A percentile compares a stretch with the other conserved stretches of the same genome.
Evolutionary conservation across 2,888 invertebrate genomes (phyloP).

Genomic region (Plagodis dolabraria): DNA sequence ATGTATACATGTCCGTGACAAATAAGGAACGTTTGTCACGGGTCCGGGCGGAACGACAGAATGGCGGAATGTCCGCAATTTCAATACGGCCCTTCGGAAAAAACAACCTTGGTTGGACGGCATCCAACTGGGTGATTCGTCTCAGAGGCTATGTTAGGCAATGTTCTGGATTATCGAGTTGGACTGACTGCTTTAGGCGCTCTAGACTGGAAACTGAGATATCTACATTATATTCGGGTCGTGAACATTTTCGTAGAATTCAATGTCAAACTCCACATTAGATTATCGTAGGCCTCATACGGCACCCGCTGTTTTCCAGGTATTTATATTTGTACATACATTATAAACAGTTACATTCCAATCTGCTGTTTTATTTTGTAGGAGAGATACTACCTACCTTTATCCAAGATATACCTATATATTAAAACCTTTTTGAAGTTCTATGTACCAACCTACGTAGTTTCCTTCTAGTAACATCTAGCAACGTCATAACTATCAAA

Average conservation of each 20-base stretch:
- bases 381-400: too few species aligned
- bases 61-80: constrained; percentile 39
- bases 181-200: constrained; percentile 12
- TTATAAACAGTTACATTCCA: too few species aligned
- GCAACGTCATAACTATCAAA: too few species aligned
- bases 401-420: too few species aligned
- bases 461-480: too few species aligned
- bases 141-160: constrained; percentile 18
- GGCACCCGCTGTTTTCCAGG: too few species aligned
- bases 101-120: constrained; percentile 57
- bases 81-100: constrained; percentile 53
- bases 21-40: constrained; percentile 51
- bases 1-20: constrained; percentile 39
- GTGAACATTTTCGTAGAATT: background rate
- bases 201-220: constrained; percentile 15
- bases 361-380: too few species aligned
- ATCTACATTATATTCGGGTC: constrained; percentile 11
- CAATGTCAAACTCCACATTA: too few species aligned
- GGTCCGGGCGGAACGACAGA: constrained; percentile 8
- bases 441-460: too few species aligned
- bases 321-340: too few species aligned
- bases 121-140: constrained; percentile 56
- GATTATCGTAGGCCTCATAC: too few species aligned
- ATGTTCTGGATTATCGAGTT: constrained; percentile 40
- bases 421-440: too few species aligned